Base-by-base conservation (phyloP, 2,113 vertebrate species). In the Fregetta grallaria region DNA sequence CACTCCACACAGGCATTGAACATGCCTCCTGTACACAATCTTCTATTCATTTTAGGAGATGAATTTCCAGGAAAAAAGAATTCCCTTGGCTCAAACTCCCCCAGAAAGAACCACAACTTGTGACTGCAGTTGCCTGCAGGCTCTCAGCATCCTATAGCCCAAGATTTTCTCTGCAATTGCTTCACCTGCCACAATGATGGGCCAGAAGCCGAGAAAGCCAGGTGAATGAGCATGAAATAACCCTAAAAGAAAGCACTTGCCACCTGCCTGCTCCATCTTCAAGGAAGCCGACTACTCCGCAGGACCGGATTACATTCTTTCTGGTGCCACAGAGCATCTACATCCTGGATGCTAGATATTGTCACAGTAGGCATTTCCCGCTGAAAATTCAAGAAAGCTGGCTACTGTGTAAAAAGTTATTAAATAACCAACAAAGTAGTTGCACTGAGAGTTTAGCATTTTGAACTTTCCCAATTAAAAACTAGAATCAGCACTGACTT, bases 241-340 rank as follows among this genome's bases (percentile, higher is more conserved):
- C 49, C 40, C 67, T 1, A 25, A 44, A 38, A 65, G 49, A 16
- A 13, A 72, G 12, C 19, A 25, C 19, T 36, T 1, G 1, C 26
- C 22, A 14, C 26, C 70, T 13, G 34, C 25, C 10, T 0, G 2
- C 36, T 47, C 23, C 23, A 5, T 20, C 58, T 30, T 55, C 42
- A 25, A 12, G 44, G 7, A 55, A 65, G 68, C 11, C 2, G 22
- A 8, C 26, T 7, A 0, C 49, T 53, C 32, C 2, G 0, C 58
- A 55, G 45, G 20, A 4, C 58, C 8, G 29, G 20, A 38, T 4
- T 10, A 4, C 7, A 3, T 3, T 11, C 70, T 11, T 38, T 10
- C 58, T 10, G 4, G 32, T 13, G n/a, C 63, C 63, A 34, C 36
- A 7, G 40, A 29, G 36, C 4, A 12, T 3, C 81, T 15, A 3